Evolutionary conservation across 2,888 invertebrate species (phyloP).

Genomic region (Apamea monoglypha): DNA sequence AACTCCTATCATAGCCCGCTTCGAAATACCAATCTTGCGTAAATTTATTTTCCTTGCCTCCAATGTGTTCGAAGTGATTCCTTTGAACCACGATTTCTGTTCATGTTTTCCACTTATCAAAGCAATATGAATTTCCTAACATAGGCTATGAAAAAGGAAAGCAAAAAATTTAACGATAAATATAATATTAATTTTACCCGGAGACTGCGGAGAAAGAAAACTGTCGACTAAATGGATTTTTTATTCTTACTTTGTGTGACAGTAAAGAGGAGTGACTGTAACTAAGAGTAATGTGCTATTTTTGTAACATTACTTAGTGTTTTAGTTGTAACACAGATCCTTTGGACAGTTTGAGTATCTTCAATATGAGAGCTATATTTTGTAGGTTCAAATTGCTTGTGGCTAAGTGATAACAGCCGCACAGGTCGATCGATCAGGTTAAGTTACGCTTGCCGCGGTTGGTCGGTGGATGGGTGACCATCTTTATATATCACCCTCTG

Average conservation of each 20-base stretch:
- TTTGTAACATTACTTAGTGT: slow-evolving; percentile 7
- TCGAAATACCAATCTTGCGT: not conserved
- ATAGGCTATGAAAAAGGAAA: not conserved
- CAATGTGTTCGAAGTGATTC: not conserved
- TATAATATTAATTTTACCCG: slow-evolving; percentile 13
- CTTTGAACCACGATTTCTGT: not conserved
- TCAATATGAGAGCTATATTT: not conserved
- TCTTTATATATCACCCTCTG: no score
- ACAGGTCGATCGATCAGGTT: not conserved
- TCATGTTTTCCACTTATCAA: not conserved
- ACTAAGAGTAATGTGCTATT: slow-evolving; percentile 18
- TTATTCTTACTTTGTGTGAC: slow-evolving; percentile 30
- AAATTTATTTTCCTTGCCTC: not conserved
- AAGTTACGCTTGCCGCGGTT: no score
- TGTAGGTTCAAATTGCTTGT: not conserved
- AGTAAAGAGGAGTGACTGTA: slow-evolving; percentile 50
- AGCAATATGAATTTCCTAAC: not conserved
- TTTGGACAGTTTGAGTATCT: not conserved
- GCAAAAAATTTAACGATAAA: not conserved
- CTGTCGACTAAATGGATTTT: slow-evolving; percentile 33
- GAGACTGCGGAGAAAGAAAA: slow-evolving; percentile 13
- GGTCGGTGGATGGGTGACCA: no score
- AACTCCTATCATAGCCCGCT: not conserved
- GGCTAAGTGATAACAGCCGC: not conserved
- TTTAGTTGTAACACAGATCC: not conserved